These are phyloP conservation scores for Chrysemys picta DNA, from an alignment of 2,113 vertebrate species.

Conservation along the genomic window DNA sequence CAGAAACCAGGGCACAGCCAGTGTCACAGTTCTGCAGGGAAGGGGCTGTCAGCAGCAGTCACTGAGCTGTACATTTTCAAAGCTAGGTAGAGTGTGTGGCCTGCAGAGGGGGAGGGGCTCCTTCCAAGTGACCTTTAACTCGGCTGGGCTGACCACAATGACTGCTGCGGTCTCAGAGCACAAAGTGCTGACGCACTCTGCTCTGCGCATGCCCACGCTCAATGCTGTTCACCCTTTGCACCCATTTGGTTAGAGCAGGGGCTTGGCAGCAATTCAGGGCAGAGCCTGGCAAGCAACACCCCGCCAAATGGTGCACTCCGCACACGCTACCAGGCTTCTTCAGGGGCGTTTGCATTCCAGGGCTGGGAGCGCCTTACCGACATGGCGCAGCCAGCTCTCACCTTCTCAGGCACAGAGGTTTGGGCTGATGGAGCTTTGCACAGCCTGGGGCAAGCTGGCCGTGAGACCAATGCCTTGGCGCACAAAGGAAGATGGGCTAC, in stretches of 20 bases:
- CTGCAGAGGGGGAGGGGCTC: neutral
- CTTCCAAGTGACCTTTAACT: neutral
- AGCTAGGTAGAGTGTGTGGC: neutral
- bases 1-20: rapidly evolving
- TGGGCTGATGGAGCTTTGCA: neutral
- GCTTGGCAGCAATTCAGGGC: neutral
- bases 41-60: neutral
- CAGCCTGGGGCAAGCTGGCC: neutral
- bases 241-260: neutral
- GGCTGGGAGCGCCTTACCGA: neutral
- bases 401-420: neutral
- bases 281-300: neutral
- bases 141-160: neutral
- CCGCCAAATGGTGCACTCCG: rapidly evolving
- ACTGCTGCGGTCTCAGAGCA: rapidly evolving
- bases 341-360: rapidly evolving
- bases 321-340: neutral
- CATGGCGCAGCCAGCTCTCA: neutral
- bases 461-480: constrained; percentile 18
- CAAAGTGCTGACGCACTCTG: neutral
- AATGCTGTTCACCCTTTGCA: neutral
- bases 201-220: neutral
- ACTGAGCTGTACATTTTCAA: neutral
- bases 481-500: constrained; percentile 64
- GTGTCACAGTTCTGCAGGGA: rapidly evolving